Base-by-base conservation (phyloP, 1,140 invertebrate genomes). In the Meloidogyne hapla region DNA sequence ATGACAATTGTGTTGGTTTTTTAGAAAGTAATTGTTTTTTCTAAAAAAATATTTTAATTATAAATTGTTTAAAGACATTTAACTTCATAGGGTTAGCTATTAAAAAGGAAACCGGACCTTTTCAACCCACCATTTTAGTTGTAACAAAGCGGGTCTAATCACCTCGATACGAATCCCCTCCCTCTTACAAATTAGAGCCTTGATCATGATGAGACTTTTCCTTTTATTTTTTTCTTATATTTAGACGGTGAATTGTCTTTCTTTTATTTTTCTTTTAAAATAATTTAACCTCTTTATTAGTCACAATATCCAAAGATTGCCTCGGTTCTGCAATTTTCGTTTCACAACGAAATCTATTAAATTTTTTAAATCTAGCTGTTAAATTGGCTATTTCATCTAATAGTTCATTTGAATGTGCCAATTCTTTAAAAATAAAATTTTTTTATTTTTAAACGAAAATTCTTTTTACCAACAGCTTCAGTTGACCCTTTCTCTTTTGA, bases 271-370 rank as follows among this genome's bases (percentile, higher is more conserved):
- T 18, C 33, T 71, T 56, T 21, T 48, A 33, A n/a, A n/a, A 62
- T 0, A 8, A 33, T 40, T n/a, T n/a, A 33, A 21, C 70, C 63
- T 25, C 25, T 38, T 63, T 15, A n/a, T 48, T 25, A 5, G 18
- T 63, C 18, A 5, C 18, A 56, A 56, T 61, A 61, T 45, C 69
- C n/a, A 70, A 61, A 15, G 28, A 70, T 5, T 45, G 69, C 40
- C 69, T 45, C 13, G 71, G 40, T 6, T 73, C 71, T 15, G 42
- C 71, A 25, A 33, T 28, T 28, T 33, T 12, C 2, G 64, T 64
- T 33, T 73, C 71, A n/a, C 71, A 73, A 12, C 71, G 56, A 64
- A 73, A 73, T 26, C 71, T 38, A 40, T 73, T 73, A 64, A 26
- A 73, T 26, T 64, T 42, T 26, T 73, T 73, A 64, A 73, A 73